Percentiles rank a stretch among this genome's conserved stretches.
Conservation (phyloP, 2,797 vertebrate genomes). For the Girardinus metallicus region DNA sequence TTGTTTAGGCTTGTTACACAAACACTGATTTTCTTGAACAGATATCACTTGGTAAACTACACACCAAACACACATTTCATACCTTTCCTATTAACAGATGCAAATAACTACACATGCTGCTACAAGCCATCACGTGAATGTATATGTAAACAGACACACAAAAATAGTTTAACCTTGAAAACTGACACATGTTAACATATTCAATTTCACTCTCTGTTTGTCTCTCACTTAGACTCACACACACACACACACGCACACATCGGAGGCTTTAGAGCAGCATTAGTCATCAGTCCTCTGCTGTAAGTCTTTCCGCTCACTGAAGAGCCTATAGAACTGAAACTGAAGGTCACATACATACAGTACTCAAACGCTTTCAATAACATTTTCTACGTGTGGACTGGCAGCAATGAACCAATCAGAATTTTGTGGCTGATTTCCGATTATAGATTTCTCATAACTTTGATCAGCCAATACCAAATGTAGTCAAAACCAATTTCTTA, state of each 20-base stretch:
- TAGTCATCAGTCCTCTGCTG: conserved; percentile 61
- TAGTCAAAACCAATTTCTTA: neutral
- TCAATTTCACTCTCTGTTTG: conserved; percentile 17
- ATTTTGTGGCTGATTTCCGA: neutral
- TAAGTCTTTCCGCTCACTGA: conserved; percentile 46
- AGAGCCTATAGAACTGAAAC: conserved; percentile 42
- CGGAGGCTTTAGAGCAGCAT: conserved; percentile 40
- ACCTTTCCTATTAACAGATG: conserved; percentile 25
- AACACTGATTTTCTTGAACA: conserved; percentile 30
- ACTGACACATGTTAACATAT: conserved; percentile 38
- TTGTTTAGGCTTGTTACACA: conserved; percentile 48
- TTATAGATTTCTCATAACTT: neutral
- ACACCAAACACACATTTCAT: conserved; percentile 11
- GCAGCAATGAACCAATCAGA: neutral
- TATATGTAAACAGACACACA: conserved; percentile 45
- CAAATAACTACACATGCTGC: conserved; percentile 38
- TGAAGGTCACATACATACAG: conserved; percentile 61
- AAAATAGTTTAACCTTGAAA: conserved; percentile 60
- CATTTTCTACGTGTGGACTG: neutral
- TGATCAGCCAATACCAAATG: neutral
- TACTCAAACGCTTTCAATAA: neutral
- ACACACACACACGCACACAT: conserved; percentile 11
- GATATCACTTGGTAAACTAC: neutral
- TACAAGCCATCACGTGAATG: conserved; percentile 31
- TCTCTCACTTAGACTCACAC: conserved; percentile 12